These are phyloP conservation scores for Knipowitschia caucasica DNA, from an alignment of 2,797 vertebrate species.

Conservation along the genomic window DNA sequence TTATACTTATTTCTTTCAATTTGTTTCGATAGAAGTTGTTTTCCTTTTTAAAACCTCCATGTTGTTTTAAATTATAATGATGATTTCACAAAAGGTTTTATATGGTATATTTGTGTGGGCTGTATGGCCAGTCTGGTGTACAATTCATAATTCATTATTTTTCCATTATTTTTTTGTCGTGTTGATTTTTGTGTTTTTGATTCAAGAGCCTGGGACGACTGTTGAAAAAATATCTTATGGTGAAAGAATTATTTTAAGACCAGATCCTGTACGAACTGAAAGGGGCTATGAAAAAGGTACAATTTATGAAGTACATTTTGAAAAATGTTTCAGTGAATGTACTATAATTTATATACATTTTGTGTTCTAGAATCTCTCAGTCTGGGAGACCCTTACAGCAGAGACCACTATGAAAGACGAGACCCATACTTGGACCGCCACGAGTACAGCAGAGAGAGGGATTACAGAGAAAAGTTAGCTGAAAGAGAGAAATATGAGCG, in stretches of 20 bases:
- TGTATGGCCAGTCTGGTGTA: too few relatives aligned
- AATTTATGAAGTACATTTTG: neutral
- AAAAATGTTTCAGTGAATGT: neutral
- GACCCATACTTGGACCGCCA: constrained; percentile 85
- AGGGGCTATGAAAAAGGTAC: constrained; percentile 90
- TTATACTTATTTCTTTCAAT: too few relatives aligned
- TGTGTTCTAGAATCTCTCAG: constrained; percentile 65
- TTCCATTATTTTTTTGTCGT: neutral
- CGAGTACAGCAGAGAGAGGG: constrained; percentile 90
- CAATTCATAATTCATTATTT: neutral
- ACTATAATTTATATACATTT: neutral
- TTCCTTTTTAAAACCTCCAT: too few relatives aligned
- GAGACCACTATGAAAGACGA: constrained; percentile 91
- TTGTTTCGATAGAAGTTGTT: too few relatives aligned
- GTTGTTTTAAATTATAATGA: too few relatives aligned
- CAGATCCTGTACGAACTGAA: constrained; percentile 84
- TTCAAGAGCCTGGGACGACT: constrained; percentile 83
- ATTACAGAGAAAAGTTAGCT: constrained; percentile 80
- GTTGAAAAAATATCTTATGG: constrained; percentile 95
- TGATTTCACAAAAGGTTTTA: too few relatives aligned
- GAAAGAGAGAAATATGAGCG: constrained; percentile 91
- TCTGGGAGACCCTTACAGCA: constrained; percentile 81
- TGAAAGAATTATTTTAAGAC: constrained; percentile 90
- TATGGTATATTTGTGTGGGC: too few relatives aligned
- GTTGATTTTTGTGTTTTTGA: neutral